These are phyloP conservation scores for Erebia ligea DNA, from an alignment of 2,888 invertebrate genomes.

Conservation along the genomic window DNA sequence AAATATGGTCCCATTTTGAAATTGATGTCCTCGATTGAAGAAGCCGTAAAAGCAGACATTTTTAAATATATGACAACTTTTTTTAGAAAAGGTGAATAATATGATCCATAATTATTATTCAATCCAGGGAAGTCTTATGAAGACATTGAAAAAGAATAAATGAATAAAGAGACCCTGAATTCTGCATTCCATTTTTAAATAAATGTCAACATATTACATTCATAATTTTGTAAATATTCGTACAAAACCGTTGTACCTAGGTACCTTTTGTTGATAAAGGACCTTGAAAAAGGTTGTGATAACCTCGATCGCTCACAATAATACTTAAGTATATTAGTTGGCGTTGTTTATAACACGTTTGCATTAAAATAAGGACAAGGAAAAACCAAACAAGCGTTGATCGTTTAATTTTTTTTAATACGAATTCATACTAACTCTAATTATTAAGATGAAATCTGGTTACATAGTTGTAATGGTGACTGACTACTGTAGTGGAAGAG, in stretches of 20 bases:
- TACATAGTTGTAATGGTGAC: no score
- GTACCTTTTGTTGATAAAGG: background rate
- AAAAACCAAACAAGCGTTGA: slow-evolving; percentile 41
- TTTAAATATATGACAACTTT: no score
- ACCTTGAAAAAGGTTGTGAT: slow-evolving; percentile 35
- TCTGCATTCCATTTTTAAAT: background rate
- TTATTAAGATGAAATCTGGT: background rate
- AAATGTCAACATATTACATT: background rate
- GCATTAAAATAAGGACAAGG: slow-evolving; percentile 40
- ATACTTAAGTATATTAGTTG: slow-evolving; percentile 29
- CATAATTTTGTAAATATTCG: slow-evolving; percentile 9
- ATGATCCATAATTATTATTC: no score
- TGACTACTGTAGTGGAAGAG: no score
- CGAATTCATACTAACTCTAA: slow-evolving; percentile 14
- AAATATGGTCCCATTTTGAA: no score
- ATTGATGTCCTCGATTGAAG: no score
- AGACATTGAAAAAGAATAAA: no score
- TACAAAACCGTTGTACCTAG: background rate
- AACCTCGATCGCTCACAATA: slow-evolving; percentile 39
- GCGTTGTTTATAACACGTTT: slow-evolving; percentile 35
- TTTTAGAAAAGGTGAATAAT: no score
- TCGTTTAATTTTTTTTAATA: slow-evolving; percentile 33
- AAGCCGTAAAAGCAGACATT: no score
- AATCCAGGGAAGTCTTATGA: no score
- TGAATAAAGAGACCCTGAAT: background rate